These are phyloP conservation scores for Charina bottae DNA, from an alignment of 2,113 vertebrate genomes.

Conservation along the genomic window DNA sequence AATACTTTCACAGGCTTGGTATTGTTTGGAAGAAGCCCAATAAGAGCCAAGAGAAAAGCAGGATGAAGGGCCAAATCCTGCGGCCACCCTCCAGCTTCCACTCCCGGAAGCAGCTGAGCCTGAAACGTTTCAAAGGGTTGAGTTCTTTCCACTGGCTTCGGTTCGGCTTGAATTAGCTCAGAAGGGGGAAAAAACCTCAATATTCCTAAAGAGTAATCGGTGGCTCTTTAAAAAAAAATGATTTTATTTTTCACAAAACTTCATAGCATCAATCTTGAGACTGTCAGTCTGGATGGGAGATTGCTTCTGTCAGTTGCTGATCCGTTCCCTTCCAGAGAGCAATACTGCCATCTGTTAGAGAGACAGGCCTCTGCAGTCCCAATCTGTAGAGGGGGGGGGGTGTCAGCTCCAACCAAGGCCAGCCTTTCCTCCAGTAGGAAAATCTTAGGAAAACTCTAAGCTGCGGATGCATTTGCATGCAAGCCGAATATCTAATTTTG, in stretches of 20 bases:
- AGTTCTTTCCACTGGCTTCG: not conserved
- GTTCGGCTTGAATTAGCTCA: not conserved
- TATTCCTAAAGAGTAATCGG: not conserved
- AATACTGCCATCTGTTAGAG: conserved; percentile 72
- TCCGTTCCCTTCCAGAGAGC: conserved; percentile 51
- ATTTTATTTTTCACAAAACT: not conserved
- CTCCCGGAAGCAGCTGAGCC: not conserved
- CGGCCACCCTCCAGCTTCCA: not conserved
- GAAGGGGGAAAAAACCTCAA: not conserved
- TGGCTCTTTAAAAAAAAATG: not conserved
- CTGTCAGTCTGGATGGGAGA: not conserved
- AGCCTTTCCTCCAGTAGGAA: not conserved
- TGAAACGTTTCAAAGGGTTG: not conserved
- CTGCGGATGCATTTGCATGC: not conserved
- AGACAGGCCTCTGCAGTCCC: conserved; percentile 37
- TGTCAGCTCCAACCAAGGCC: too few relatives aligned
- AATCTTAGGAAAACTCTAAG: not conserved
- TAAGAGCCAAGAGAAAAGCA: too few relatives aligned
- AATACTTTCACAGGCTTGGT: not conserved
- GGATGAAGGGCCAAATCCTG: not conserved
- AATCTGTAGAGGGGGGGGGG: not conserved
- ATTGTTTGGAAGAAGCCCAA: not conserved
- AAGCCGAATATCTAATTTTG: not conserved
- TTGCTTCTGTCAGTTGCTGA: conserved; percentile 33
- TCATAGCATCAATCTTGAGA: fast-evolving